Evolutionary conservation across 2,888 invertebrate species (phyloP).

Genomic region (Drosophila paramelanica): DNA sequence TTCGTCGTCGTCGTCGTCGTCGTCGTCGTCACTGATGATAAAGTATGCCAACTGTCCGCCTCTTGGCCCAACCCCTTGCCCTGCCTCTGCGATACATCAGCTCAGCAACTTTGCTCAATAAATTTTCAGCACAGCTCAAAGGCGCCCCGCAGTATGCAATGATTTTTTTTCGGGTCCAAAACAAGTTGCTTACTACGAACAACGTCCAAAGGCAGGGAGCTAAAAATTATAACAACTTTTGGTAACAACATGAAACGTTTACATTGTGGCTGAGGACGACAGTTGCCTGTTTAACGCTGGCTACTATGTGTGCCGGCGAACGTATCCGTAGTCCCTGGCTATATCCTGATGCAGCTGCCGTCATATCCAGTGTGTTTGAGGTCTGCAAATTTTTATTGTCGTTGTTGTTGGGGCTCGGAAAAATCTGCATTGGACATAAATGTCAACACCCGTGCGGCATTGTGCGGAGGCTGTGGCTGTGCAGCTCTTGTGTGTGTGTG

Average conservation of each 20-base stretch:
- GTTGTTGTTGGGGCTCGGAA: constrained; percentile 60
- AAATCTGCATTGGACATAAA: constrained; percentile 81
- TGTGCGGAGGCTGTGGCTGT: constrained; percentile 40
- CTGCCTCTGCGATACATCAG: constrained; percentile 69
- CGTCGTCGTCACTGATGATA: constrained; percentile 74
- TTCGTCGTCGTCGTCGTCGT: constrained; percentile 39
- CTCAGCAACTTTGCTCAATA: constrained; percentile 80
- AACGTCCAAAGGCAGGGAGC: constrained; percentile 47
- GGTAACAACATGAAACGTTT: constrained; percentile 80
- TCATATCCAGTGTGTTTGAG: constrained; percentile 36
- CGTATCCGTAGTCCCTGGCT: constrained; percentile 23
- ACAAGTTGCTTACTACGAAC: constrained; percentile 66
- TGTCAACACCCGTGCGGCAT: constrained; percentile 74
- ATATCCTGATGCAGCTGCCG: constrained; percentile 42
- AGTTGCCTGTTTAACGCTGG: constrained; percentile 67
- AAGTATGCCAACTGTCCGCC: constrained; percentile 82
- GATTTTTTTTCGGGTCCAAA: constrained; percentile 56
- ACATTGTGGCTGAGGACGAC: constrained; percentile 61
- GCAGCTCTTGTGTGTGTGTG: neutral
- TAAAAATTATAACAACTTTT: constrained; percentile 80
- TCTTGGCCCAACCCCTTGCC: constrained; percentile 42
- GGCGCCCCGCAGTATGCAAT: constrained; percentile 75
- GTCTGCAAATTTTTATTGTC: constrained; percentile 69
- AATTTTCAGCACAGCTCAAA: constrained; percentile 73
- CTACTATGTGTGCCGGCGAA: constrained; percentile 13